phyloP scores from a whole-genome alignment of 2,888 invertebrate species.

The Parasteatoda lunata region DNA sequence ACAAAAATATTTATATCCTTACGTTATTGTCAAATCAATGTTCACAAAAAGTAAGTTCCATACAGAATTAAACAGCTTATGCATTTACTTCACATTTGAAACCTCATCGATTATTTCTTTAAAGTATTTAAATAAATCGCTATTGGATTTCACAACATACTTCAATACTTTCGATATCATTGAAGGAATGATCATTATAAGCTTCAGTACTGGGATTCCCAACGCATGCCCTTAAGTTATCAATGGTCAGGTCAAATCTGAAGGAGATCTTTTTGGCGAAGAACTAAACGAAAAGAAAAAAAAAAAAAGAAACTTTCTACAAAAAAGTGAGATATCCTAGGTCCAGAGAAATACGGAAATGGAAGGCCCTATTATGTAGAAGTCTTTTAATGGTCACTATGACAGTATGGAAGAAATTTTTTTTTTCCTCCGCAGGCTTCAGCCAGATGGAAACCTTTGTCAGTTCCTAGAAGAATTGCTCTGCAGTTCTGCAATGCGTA shows the following conservation, averaged over 20 bases:
- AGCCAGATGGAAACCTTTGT: slow-evolving; percentile 31
- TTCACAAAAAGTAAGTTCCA: too few species aligned
- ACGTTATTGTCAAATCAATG: too few species aligned
- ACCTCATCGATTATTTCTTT: too few species aligned
- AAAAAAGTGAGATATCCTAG: slow-evolving; percentile 3
- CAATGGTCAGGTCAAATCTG: not conserved
- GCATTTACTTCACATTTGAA: too few species aligned
- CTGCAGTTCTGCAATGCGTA: slow-evolving; percentile 8
- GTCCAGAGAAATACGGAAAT: slow-evolving; percentile 30
- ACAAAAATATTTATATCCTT: too few species aligned
- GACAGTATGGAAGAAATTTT: slow-evolving; percentile 14
- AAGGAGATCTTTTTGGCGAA: not conserved
- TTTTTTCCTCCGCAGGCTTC: not conserved
- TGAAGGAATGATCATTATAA: too few species aligned
- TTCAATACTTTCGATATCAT: too few species aligned
- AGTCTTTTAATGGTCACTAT: slow-evolving; percentile 63
- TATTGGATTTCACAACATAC: too few species aligned
- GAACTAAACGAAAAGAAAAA: not conserved
- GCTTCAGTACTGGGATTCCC: not conserved
- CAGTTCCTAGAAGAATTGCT: slow-evolving; percentile 34
- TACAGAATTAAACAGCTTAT: too few species aligned
- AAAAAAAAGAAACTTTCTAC: not conserved
- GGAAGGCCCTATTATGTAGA: slow-evolving; percentile 45
- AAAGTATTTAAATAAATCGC: too few species aligned
- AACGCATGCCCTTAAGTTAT: slow-evolving; percentile 1